Percentiles rank a stretch among this genome's conserved stretches.
phyloP scores from a whole-genome alignment of 2,888 invertebrate genomes.

The Metellina segmentata region DNA sequence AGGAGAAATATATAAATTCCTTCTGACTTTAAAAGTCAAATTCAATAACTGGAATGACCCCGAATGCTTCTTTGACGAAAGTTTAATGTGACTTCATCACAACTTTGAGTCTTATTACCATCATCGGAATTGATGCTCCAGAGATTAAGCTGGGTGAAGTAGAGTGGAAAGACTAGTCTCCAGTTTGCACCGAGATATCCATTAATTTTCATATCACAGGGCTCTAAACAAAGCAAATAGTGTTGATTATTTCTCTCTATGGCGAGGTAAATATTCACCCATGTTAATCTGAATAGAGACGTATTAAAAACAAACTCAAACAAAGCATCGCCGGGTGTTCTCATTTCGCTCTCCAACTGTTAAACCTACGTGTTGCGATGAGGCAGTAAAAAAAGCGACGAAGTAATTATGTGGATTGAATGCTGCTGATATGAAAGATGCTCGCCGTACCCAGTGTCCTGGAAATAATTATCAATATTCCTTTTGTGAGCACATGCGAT shows the following conservation, averaged over 20 bases:
- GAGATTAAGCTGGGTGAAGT: not conserved
- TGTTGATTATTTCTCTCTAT: not conserved
- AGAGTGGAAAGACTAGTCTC: not conserved
- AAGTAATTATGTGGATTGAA: too few species aligned
- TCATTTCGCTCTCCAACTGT: not conserved
- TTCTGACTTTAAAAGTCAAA: not conserved
- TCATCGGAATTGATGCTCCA: not conserved
- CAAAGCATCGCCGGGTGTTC: not conserved
- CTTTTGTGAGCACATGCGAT: too few species aligned
- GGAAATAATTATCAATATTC: too few species aligned
- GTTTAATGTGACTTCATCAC: not conserved
- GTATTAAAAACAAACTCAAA: not conserved
- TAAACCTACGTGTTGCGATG: too few species aligned
- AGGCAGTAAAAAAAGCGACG: too few species aligned
- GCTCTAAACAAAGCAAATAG: not conserved
- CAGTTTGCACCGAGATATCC: not conserved
- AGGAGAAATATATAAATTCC: not conserved
- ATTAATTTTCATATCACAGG: not conserved
- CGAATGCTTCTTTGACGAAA: not conserved
- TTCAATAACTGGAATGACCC: not conserved
- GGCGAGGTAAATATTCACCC: not conserved
- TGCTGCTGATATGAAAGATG: too few species aligned
- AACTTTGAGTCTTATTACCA: not conserved
- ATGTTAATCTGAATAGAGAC: too few species aligned
- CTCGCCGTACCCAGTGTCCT: too few species aligned